A percentile compares a stretch with the other conserved stretches of the same genome.
These are phyloP conservation scores for Brachirus orientalis DNA, from an alignment of 2,113 vertebrate species.

Conservation along the genomic window DNA sequence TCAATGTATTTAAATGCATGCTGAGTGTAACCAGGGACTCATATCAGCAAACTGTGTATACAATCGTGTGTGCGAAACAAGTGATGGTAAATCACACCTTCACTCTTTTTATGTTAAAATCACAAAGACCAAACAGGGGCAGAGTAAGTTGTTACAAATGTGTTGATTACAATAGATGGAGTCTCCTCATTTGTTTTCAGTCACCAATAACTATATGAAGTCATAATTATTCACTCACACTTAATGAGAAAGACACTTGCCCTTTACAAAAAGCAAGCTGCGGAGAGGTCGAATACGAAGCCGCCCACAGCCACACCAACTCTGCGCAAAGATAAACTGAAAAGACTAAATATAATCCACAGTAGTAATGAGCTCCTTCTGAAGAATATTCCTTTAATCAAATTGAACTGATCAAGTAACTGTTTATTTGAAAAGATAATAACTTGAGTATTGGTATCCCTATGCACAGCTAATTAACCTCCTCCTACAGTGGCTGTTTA, in stretches of 20 bases:
- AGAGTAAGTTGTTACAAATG: too few species aligned
- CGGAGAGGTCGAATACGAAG: constrained; percentile 22
- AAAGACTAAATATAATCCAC: constrained; percentile 28
- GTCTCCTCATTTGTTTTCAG: not conserved
- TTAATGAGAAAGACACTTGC: constrained; percentile 21
- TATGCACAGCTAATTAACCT: constrained; percentile 54
- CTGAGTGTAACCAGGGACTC: too few species aligned
- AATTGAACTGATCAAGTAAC: constrained; percentile 36
- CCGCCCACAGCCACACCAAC: not conserved
- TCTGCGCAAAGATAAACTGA: too few species aligned
- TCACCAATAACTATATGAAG: not conserved
- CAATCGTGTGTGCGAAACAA: not conserved
- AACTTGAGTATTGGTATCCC: constrained; percentile 18
- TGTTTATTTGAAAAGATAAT: constrained; percentile 47
- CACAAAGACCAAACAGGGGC: too few species aligned
- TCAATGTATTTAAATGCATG: too few species aligned
- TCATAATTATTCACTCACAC: not conserved
- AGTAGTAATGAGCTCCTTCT: constrained; percentile 22
- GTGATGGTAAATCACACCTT: not conserved
- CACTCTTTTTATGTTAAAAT: not conserved
- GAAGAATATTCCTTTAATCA: constrained; percentile 39
- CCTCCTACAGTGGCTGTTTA: constrained; percentile 21
- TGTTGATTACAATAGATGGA: not conserved
- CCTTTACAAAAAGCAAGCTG: not conserved
- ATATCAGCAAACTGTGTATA: too few species aligned